Evolutionary conservation across 2,113 vertebrate genomes (phyloP).

Genomic region (Pholis gunnellus): DNA sequence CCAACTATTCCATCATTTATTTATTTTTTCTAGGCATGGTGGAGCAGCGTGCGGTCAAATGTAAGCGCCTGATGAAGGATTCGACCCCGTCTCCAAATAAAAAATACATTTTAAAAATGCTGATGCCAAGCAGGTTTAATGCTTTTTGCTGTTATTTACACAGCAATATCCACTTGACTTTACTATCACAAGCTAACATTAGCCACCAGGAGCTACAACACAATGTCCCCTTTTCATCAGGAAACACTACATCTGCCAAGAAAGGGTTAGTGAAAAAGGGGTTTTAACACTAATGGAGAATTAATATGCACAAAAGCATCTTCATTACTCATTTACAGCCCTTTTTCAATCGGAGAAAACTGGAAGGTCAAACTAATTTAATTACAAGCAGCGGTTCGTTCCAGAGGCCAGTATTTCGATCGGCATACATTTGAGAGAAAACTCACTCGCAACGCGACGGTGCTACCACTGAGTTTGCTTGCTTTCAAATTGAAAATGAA

Average conservation of each 20-base stretch:
- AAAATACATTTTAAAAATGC: too few species aligned
- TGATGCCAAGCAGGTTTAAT: too few species aligned
- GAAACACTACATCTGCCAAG: background rate
- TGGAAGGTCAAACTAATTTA: conserved; percentile 52
- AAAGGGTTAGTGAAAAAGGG: conserved; percentile 11
- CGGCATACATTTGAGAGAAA: conserved; percentile 43
- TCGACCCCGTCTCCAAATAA: too few species aligned
- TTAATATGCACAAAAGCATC: conserved; percentile 44
- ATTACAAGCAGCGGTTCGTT: conserved; percentile 43
- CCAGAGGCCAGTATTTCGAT: conserved; percentile 32
- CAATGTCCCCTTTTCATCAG: background rate
- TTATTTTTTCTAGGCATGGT: too few species aligned
- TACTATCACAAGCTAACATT: background rate
- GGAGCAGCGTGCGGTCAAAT: too few species aligned
- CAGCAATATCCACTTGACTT: background rate
- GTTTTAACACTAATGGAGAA: conserved; percentile 28
- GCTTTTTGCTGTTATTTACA: background rate
- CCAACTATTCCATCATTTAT: too few species aligned
- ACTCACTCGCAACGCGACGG: conserved; percentile 14
- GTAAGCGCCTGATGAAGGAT: too few species aligned
- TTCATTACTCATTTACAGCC: conserved; percentile 21
- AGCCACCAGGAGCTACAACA: too few species aligned
- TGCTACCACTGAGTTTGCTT: conserved; percentile 28
- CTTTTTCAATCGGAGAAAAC: conserved; percentile 50
- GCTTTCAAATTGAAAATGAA: conserved; percentile 59